A percentile compares a stretch with the other conserved stretches of the same genome.
Conservation (phyloP, 2,113 vertebrate genomes). For the Eptatretus burgeri region DNA sequence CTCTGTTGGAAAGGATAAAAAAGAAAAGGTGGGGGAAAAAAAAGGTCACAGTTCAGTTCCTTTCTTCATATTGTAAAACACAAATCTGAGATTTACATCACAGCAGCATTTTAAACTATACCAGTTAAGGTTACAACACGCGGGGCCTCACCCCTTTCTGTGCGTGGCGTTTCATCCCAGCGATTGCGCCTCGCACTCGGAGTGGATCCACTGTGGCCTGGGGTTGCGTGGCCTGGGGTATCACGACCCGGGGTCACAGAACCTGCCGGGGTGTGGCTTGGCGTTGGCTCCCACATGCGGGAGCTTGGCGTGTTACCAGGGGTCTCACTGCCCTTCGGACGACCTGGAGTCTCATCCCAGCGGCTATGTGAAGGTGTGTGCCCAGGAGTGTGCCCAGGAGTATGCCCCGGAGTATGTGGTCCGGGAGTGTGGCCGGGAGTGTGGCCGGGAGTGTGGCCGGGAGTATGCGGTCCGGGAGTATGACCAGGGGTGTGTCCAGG, state of each 20-base stretch:
- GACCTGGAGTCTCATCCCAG: constrained; percentile 91
- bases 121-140: not conserved
- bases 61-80: not conserved
- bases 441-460: constrained; percentile 8
- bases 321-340: constrained; percentile 75
- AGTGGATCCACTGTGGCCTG: constrained; percentile 62
- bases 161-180: constrained; percentile 96
- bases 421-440: constrained; percentile 8
- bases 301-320: constrained; percentile 78
- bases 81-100: not conserved
- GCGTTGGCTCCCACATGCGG: constrained; percentile 93
- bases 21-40: not conserved
- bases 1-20: constrained; percentile 18
- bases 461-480: constrained; percentile 8
- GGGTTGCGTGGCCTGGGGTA: constrained; percentile 71
- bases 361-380: constrained; percentile 68
- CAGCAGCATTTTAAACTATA: not conserved
- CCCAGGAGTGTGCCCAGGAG: constrained; percentile 53
- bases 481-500: constrained; percentile 7
- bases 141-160: constrained; percentile 34
- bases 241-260: constrained; percentile 73
- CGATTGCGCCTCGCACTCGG: constrained; percentile 84
- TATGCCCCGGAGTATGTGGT: constrained; percentile 14
- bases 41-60: not conserved
- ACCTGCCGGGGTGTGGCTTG: constrained; percentile 77